Conservation (phyloP, 2,888 invertebrate genomes). For the Conomelus anceps region DNA sequence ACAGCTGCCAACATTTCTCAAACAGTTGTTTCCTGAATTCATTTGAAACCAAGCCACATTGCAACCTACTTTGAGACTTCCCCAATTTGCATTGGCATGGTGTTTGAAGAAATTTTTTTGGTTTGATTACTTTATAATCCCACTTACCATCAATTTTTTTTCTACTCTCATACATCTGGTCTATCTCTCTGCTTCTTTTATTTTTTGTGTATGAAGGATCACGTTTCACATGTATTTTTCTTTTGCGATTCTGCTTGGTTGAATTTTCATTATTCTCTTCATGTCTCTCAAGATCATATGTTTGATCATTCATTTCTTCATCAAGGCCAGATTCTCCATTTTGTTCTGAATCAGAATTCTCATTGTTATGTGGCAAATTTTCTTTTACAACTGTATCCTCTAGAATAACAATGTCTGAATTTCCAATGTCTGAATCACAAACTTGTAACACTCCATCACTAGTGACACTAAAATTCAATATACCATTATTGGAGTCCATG, state of each 20-base stretch:
- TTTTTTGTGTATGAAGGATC: neutral
- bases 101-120: neutral
- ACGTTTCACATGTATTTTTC: neutral
- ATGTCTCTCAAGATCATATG: neutral
- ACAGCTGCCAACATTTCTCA: slow-evolving; percentile 11
- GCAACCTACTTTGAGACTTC: neutral
- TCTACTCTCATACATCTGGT: neutral
- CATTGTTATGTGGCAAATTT: neutral
- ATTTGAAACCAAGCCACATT: neutral
- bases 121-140: neutral
- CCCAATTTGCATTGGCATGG: neutral
- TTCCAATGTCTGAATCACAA: too few relatives aligned
- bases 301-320: neutral
- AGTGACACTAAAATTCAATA: too few relatives aligned
- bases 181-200: neutral
- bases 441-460: too few relatives aligned
- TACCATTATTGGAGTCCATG: too few relatives aligned
- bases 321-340: neutral
- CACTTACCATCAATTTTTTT: neutral
- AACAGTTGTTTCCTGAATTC: slow-evolving; percentile 14
- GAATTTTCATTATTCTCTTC: neutral
- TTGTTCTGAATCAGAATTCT: neutral
- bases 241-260: neutral
- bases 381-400: neutral
- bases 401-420: too few relatives aligned